phyloP scores from a whole-genome alignment of 2,113 vertebrate species.

The Lamprologus ornatipinnis region DNA sequence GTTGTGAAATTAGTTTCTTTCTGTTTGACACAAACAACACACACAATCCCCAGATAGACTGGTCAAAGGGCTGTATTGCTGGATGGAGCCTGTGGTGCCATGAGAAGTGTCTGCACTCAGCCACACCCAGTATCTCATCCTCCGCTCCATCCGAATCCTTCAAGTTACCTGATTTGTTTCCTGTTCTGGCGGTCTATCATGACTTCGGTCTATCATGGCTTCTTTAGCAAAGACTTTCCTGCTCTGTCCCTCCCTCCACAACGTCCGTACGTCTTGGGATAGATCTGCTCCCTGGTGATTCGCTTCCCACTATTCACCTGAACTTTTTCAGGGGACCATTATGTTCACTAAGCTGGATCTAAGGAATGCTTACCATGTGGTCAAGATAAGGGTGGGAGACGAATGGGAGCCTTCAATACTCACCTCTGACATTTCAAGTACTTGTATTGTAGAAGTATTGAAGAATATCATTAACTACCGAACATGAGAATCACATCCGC shows the following conservation, averaged over 20 bases:
- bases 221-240: background rate
- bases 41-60: background rate
- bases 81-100: background rate
- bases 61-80: background rate
- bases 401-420: background rate
- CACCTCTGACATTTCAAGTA: background rate
- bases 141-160: background rate
- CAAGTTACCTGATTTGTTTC: background rate
- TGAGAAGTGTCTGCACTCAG: rapidly evolving
- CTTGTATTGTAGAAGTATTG: background rate
- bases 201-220: background rate
- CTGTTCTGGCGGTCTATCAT: background rate
- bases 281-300: background rate
- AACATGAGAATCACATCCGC: background rate
- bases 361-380: background rate
- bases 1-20: background rate
- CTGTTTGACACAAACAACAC: background rate
- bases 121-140: background rate
- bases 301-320: background rate
- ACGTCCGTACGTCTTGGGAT: rapidly evolving
- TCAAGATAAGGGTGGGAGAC: background rate
- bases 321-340: background rate
- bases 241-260: background rate
- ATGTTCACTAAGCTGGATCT: background rate
- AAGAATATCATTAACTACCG: background rate